These are phyloP conservation scores for Fratercula arctica DNA, from an alignment of 2,797 vertebrate species.

Conservation along the genomic window DNA sequence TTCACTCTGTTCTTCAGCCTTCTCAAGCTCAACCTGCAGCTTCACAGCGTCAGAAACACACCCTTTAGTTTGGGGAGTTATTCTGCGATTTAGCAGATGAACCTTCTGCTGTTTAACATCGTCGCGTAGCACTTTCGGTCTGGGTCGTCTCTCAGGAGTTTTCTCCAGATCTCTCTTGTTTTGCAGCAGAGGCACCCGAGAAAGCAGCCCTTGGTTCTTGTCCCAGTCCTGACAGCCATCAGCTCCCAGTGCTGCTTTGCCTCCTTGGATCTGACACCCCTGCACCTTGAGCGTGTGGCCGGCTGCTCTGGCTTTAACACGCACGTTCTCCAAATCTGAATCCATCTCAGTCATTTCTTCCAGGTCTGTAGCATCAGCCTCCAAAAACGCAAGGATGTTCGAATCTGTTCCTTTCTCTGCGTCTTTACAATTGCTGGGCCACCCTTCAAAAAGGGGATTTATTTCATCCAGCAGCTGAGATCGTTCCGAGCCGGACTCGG, in stretches of 20 bases:
- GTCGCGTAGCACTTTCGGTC: background rate
- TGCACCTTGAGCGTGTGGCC: background rate
- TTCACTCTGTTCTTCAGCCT: slow-evolving; percentile 51
- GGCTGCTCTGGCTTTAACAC: slow-evolving; percentile 12
- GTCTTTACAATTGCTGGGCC: background rate
- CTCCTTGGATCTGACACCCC: slow-evolving; percentile 4
- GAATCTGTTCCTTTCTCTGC: background rate
- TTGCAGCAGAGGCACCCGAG: slow-evolving; percentile 28
- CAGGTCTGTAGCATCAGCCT: slow-evolving; percentile 30
- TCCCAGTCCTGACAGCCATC: slow-evolving; percentile 45
- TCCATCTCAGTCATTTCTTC: slow-evolving; percentile 51
- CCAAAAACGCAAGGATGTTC: background rate
- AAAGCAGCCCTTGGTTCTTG: slow-evolving; percentile 54
- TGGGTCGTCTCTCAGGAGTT: background rate
- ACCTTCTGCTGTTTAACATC: slow-evolving; percentile 27
- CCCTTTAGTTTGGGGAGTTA: background rate
- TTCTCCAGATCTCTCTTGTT: slow-evolving; percentile 46
- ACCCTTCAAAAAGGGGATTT: background rate
- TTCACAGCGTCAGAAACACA: slow-evolving; percentile 44
- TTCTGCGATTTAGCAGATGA: slow-evolving; percentile 31
- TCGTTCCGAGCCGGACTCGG: background rate
- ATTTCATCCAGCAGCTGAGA: background rate
- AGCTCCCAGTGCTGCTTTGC: slow-evolving; percentile 25
- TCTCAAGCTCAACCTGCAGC: slow-evolving; percentile 61
- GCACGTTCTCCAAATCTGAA: slow-evolving; percentile 36